Base-by-base conservation (phyloP, 2,113 vertebrate genomes). In the Cryptoleucopteryx plumbea region DNA sequence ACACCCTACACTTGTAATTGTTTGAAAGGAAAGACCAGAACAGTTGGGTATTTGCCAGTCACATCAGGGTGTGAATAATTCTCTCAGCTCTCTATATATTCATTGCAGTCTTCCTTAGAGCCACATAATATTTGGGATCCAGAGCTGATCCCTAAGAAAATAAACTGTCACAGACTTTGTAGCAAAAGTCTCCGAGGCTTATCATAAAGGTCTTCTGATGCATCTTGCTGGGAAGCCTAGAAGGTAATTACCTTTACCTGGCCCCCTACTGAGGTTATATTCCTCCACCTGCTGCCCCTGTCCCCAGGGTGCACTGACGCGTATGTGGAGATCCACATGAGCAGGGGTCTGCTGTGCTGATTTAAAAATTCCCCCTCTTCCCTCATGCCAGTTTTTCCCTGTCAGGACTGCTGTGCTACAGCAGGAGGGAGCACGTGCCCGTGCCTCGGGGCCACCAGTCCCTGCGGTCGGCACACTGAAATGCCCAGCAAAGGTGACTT, bases 241-340 rank as follows among this genome's bases (percentile, higher is more conserved):
- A n/a, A 68, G 25, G 11, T 42, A 48, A 74, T 36, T 81, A 16
- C 15, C 19, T 25, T 66, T 56, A 31, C 47, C 19, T 58, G 10
- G 3, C 16, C 11, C 4, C 1, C 7, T 74, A 20, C 13, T 81
- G 58, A 68, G 10, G 40, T 86, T 45, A 17, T 61, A 27, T 65
- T 86, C 9, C n/a, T 81, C 21, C 38, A 63, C n/a, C 17, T 9
- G 0, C 34, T 65, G 48, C 14, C 23, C 7, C 40, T 36, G 8
- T 68, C 25, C 26, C 13, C 23, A 63, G 55, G 9, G 32, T 71
- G 8, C 21, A 27, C 22, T 0, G 0, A 59, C 19, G 42, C 26
- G 3, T 62, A 18, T 21, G 4, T 83, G 47, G 73, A 82, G 31
- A 32, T 68, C 16, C 10, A 42, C 31, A 12, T 1, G 15, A 68